Evolutionary conservation across 2,113 vertebrate genomes (phyloP).

Genomic region (Chloebia gouldiae): DNA sequence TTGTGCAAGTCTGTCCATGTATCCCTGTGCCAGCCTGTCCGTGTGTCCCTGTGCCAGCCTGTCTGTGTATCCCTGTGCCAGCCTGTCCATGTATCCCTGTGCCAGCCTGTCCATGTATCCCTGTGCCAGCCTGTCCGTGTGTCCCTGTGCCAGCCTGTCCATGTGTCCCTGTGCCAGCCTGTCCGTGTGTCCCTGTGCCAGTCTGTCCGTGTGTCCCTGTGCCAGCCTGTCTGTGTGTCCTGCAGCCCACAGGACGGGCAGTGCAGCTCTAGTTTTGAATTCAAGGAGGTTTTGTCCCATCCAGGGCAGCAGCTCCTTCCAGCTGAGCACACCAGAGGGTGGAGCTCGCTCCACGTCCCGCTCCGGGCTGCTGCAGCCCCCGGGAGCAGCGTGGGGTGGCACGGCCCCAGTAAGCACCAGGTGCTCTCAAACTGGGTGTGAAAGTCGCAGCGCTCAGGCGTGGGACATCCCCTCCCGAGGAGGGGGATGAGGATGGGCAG

Average conservation of each 20-base stretch:
- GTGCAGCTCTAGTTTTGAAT: rapidly evolving
- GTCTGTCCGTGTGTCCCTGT: not conserved
- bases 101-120: too few species aligned
- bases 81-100: not conserved
- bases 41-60: not conserved
- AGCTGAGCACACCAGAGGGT: not conserved
- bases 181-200: not conserved
- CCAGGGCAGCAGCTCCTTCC: not conserved
- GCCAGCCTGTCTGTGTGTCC: not conserved
- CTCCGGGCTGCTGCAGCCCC: too few species aligned
- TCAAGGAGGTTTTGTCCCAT: not conserved
- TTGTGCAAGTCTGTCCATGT: too few species aligned
- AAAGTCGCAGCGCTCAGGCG: not conserved
- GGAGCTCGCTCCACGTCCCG: not conserved
- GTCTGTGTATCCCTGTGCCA: not conserved
- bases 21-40: not conserved
- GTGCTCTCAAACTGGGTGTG: too few species aligned
- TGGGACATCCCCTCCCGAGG: not conserved
- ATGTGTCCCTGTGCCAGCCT: not conserved
- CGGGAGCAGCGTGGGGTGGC: too few species aligned
- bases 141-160: not conserved
- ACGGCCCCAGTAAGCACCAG: too few species aligned
- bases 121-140: not conserved
- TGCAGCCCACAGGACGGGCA: not conserved
- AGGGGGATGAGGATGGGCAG: not conserved